phyloP scores from a whole-genome alignment of 2,113 vertebrate genomes.

The Ia io region DNA sequence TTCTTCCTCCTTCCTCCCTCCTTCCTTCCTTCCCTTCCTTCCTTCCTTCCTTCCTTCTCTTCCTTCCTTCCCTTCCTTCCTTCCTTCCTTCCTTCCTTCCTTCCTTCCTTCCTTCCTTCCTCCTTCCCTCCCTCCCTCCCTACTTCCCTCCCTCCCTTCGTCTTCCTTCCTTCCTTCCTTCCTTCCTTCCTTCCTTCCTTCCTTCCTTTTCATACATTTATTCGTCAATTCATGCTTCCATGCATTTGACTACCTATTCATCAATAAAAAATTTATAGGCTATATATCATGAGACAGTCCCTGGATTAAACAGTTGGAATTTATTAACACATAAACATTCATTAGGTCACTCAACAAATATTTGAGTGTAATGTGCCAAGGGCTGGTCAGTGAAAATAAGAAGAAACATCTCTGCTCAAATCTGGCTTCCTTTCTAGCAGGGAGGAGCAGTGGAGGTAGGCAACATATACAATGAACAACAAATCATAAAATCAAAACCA shows the following conservation, averaged over 20 bases:
- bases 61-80: no score
- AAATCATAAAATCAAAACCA: neutral
- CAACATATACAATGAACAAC: neutral
- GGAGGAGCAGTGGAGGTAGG: neutral
- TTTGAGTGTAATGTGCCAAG: constrained; percentile 35
- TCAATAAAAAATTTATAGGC: neutral
- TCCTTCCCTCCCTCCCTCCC: neutral
- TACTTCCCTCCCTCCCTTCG: neutral
- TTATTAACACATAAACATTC: neutral
- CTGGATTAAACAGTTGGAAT: neutral
- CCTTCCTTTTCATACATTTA: neutral
- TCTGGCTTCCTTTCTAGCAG: neutral
- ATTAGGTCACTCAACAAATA: neutral
- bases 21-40: neutral
- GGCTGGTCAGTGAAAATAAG: neutral
- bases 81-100: neutral
- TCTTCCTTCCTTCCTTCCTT: neutral
- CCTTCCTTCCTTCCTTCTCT: neutral
- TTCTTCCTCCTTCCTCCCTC: no score
- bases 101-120: rapidly evolving
- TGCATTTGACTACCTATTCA: neutral
- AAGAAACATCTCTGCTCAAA: neutral
- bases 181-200: neutral
- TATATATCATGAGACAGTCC: neutral
- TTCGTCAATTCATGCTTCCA: neutral